phyloP scores from a whole-genome alignment of 1,140 invertebrate genomes.

The Pectinophora gossypiella region DNA sequence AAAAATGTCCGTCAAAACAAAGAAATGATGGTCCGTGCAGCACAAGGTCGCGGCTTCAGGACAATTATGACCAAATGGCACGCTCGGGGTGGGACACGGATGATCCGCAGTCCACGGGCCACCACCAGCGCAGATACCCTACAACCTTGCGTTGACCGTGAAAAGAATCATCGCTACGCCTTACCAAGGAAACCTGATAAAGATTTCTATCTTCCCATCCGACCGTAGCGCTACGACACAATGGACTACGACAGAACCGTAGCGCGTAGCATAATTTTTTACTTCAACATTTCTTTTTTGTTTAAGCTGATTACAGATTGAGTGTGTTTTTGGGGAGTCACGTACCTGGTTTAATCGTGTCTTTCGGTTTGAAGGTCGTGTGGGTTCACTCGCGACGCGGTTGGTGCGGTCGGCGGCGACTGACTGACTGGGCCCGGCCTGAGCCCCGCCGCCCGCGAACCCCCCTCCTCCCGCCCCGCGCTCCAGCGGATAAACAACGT shows the following conservation, averaged over 20 bases:
- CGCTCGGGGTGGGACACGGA: slow-evolving; percentile 16
- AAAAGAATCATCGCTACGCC: slow-evolving; percentile 23
- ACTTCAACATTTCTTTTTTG: too few species aligned
- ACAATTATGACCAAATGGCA: slow-evolving; percentile 41
- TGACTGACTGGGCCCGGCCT: slow-evolving; percentile 63
- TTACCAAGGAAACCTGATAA: background rate
- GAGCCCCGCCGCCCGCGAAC: slow-evolving; percentile 51
- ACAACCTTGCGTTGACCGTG: slow-evolving; percentile 64
- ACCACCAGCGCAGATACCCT: slow-evolving; percentile 7
- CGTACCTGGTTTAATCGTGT: slow-evolving; percentile 68
- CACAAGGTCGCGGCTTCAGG: slow-evolving; percentile 54
- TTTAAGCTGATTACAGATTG: too few species aligned
- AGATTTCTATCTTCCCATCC: background rate
- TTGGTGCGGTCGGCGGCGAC: slow-evolving; percentile 49
- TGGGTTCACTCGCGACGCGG: slow-evolving; percentile 49
- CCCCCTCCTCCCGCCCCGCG: slow-evolving; percentile 35
- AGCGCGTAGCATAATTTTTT: too few species aligned
- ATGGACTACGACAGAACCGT: too few species aligned
- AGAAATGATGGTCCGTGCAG: slow-evolving; percentile 31
- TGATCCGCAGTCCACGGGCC: background rate
- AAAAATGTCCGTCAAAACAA: slow-evolving; percentile 31
- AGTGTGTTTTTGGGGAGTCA: slow-evolving; percentile 15
- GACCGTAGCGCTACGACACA: background rate
- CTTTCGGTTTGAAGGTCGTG: slow-evolving; percentile 70
- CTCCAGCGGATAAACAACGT: slow-evolving; percentile 70